Base-by-base conservation (phyloP, 2,797 vertebrate genomes). In the Leuciscus waleckii region DNA sequence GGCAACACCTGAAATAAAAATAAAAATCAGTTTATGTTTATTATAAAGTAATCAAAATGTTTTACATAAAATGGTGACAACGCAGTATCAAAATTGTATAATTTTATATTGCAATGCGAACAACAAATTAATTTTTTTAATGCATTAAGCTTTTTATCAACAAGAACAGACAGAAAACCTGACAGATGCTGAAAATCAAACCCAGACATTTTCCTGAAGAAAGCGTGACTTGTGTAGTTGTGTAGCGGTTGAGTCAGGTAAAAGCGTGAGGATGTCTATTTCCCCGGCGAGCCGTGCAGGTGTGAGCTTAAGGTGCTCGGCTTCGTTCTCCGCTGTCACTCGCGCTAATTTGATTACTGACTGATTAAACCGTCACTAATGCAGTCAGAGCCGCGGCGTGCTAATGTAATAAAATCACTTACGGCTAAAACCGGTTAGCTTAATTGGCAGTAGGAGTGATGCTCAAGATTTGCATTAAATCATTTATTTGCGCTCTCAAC, bases 321-420 rank as follows among this genome's bases (percentile, higher is more conserved):
- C 87, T 89, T 91, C 88, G 88, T 93, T 93, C 91, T 93, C 92
- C 94, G 93, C 93, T 94, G 94, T 94, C 93, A 94, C 85, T 85
- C 67, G 90, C 90, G 89, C 91, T 95, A 94, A 96, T 95, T 94
- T 92, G 93, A 96, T 96, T 94, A 93, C 91, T 86, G 90, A 93
- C 94, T 95, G 95, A 96, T 96, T 95, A 96, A 94, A 94, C 90
- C 91, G 89, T 92, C 92, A 91, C 94, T 95, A 95, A 96, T 95
- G 95, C 94, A 94, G 94, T 94, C 94, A 94, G 93, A 94, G 93
- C 93, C 91, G 92, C 92, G 89, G 93, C 94, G 93, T 94, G 93
- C 94, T 95, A 95, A 96, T 95, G 93, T 93, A 94, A 94, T 96
- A 94, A 95, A 94, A 95, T 95, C 94, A 95, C 94, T 95, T 95